Conservation (phyloP, 2,797 vertebrate species). For the Brachyalestes nurse region DNA sequence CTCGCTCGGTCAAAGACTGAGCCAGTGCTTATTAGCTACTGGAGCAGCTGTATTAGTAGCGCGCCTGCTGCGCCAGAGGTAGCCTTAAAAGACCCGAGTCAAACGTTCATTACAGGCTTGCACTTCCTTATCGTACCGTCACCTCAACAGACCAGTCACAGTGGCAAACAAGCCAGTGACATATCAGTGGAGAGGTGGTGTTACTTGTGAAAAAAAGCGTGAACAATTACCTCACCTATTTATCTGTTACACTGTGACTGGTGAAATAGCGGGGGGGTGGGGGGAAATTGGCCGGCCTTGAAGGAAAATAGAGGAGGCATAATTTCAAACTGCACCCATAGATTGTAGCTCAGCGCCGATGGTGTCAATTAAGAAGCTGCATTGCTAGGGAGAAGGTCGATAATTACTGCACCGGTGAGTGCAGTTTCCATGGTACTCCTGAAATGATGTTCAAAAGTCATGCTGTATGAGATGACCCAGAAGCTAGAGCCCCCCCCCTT, state of each 20-base stretch:
- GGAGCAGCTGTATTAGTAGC: constrained; percentile 32
- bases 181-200: neutral
- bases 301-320: neutral
- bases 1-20: constrained; percentile 22
- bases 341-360: neutral
- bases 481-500: no score
- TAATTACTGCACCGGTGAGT: constrained; percentile 15
- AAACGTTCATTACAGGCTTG: constrained; percentile 7
- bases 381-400: neutral
- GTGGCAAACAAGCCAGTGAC: constrained; percentile 12
- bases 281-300: neutral
- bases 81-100: constrained; percentile 20
- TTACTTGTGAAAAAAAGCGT: neutral
- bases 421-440: neutral
- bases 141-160: constrained; percentile 20
- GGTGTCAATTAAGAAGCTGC: constrained; percentile 1
- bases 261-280: neutral
- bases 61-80: constrained; percentile 29
- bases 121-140: neutral
- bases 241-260: neutral
- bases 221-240: neutral
- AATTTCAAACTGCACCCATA: neutral
- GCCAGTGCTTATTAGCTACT: constrained; percentile 11
- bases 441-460: constrained; percentile 8
- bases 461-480: neutral